Conservation (phyloP, 1,140 invertebrate species). For the Laupala kohalensis region DNA sequence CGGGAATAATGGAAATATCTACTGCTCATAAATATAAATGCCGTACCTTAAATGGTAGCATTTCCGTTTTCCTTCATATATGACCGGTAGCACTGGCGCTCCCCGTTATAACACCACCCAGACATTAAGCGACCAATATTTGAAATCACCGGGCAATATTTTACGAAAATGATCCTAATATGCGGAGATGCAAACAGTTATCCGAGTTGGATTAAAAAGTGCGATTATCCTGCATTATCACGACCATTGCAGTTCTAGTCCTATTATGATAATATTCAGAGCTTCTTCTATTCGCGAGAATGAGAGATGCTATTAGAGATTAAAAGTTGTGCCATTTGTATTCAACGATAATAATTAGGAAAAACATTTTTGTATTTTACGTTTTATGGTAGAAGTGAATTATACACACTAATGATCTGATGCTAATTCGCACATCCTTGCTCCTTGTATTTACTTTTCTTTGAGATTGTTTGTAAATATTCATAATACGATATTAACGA, state of each 20-base stretch:
- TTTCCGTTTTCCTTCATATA: background rate
- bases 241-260: background rate
- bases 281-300: background rate
- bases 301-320: too few species aligned
- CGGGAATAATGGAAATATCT: background rate
- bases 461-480: too few species aligned
- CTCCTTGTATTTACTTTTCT: too few species aligned
- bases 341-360: too few species aligned
- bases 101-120: too few species aligned
- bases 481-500: too few species aligned
- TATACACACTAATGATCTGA: too few species aligned
- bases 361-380: too few species aligned
- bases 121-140: background rate
- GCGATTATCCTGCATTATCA: background rate
- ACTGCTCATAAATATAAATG: background rate
- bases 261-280: background rate
- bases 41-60: background rate
- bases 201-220: background rate
- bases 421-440: too few species aligned
- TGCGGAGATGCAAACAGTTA: background rate
- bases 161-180: background rate
- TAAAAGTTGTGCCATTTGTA: too few species aligned
- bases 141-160: background rate
- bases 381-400: too few species aligned
- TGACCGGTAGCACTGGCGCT: background rate